These are phyloP conservation scores for Drosophila ercepeae DNA, from an alignment of 1,140 invertebrate species.

Conservation along the genomic window DNA sequence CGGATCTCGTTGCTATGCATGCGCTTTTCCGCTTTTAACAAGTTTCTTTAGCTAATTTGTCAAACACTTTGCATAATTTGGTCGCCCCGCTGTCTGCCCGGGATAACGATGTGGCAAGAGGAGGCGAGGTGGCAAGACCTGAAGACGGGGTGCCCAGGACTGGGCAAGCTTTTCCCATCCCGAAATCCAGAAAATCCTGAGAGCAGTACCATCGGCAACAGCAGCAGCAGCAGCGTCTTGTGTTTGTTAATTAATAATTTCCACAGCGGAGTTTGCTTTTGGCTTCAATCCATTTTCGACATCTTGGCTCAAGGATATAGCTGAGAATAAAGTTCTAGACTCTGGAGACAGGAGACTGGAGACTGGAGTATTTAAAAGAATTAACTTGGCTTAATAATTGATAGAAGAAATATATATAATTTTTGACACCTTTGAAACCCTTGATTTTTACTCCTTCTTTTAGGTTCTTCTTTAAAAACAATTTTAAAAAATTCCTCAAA, in stretches of 20 bases:
- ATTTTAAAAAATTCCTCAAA: constrained; percentile 24
- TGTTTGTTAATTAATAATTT: constrained; percentile 61
- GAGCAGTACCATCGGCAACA: constrained; percentile 2
- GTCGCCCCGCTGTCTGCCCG: constrained; percentile 12
- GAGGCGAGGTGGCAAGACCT: neutral
- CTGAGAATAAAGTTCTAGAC: neutral
- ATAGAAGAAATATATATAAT: too few relatives aligned
- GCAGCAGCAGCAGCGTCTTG: constrained; percentile 23
- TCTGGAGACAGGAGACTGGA: too few relatives aligned
- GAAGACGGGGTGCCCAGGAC: neutral
- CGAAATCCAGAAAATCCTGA: constrained; percentile 3
- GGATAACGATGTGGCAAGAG: constrained; percentile 43
- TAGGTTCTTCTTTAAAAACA: too few relatives aligned
- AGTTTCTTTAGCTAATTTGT: constrained; percentile 80
- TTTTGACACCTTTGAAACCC: too few relatives aligned
- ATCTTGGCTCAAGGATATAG: constrained; percentile 11
- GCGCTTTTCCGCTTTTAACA: constrained; percentile 77
- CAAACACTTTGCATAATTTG: constrained; percentile 82
- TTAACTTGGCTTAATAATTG: too few relatives aligned
- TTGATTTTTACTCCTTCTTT: too few relatives aligned
- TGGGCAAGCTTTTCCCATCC: neutral
- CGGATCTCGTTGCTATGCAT: constrained; percentile 72
- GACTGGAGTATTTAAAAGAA: too few relatives aligned
- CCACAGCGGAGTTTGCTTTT: constrained; percentile 30
- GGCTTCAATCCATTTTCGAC: constrained; percentile 13